Evolutionary conservation across 2,797 vertebrate genomes (phyloP).

Genomic region (Holocentrus rufus): DNA sequence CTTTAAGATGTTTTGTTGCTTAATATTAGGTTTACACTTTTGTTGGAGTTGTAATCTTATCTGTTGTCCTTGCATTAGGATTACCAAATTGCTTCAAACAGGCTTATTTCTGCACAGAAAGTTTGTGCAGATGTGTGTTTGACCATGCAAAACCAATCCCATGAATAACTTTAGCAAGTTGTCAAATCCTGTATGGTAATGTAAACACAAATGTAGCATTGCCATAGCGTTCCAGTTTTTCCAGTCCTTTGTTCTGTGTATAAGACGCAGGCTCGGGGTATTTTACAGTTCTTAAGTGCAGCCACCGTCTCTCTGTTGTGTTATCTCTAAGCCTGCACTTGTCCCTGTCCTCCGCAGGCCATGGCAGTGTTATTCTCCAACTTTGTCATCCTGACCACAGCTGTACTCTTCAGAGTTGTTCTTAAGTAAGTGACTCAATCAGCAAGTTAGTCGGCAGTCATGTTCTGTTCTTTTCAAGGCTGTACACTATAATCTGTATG

Average conservation of each 20-base stretch:
- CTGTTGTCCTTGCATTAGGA: too few relatives aligned
- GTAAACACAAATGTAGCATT: neutral
- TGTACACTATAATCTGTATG: neutral
- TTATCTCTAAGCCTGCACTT: conserved; percentile 10
- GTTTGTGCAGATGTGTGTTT: neutral
- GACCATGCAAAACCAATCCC: neutral
- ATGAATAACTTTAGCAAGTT: neutral
- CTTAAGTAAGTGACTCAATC: conserved; percentile 89
- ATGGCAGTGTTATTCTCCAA: conserved; percentile 98
- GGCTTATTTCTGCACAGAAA: too few relatives aligned
- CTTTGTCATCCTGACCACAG: conserved; percentile 98
- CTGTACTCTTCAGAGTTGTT: conserved; percentile 94
- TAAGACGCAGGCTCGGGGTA: neutral
- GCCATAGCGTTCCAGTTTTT: neutral
- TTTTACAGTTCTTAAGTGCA: neutral
- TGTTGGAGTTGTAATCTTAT: too few relatives aligned
- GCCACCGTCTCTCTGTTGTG: conserved; percentile 5
- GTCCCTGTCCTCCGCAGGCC: conserved; percentile 82
- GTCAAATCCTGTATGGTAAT: neutral
- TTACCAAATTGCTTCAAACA: too few relatives aligned
- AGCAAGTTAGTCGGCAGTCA: neutral
- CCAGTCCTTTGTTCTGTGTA: neutral
- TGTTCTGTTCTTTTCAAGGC: conserved; percentile 1
- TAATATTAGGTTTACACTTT: neutral
- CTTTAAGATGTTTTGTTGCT: neutral